Conservation (phyloP, 2,888 invertebrate genomes). For the Alcis repandata region DNA sequence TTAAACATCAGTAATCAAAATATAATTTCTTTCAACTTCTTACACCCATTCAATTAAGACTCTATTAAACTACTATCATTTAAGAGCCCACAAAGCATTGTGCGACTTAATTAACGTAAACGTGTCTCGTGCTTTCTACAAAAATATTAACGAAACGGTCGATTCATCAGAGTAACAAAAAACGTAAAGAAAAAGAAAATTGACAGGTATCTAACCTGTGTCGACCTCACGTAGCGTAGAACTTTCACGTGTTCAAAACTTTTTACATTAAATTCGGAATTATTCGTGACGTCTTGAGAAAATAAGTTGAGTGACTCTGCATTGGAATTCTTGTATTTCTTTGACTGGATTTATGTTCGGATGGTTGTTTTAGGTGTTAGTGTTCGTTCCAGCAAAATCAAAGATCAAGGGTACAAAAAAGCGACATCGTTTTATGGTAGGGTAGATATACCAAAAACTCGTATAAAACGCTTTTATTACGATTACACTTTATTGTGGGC, state of each 20-base stretch:
- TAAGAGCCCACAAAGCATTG: conserved; percentile 7
- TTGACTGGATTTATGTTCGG: not conserved
- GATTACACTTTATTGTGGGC: too few species aligned
- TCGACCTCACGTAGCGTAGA: conserved; percentile 38
- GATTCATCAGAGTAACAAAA: conserved; percentile 31
- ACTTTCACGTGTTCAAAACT: conserved; percentile 36
- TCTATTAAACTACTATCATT: conserved; percentile 16
- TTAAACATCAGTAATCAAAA: not conserved
- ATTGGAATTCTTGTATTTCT: not conserved
- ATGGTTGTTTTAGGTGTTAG: too few species aligned
- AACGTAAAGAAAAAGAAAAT: conserved; percentile 32
- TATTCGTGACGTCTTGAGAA: conserved; percentile 23
- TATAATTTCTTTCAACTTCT: not conserved
- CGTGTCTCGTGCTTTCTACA: conserved; percentile 21
- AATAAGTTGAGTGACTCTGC: conserved; percentile 13
- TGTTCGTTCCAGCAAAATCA: too few species aligned
- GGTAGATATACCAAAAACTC: too few species aligned
- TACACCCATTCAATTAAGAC: not conserved
- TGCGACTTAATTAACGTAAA: conserved; percentile 28
- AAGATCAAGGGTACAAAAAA: too few species aligned
- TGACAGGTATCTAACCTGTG: conserved; percentile 40
- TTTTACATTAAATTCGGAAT: conserved; percentile 38
- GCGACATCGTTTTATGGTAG: too few species aligned
- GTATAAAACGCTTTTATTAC: too few species aligned
- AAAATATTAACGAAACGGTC: conserved; percentile 23